Percentiles rank a stretch among this genome's conserved stretches.
Evolutionary conservation across 2,888 invertebrate genomes (phyloP).

Genomic region (Mycalesis mineus): DNA sequence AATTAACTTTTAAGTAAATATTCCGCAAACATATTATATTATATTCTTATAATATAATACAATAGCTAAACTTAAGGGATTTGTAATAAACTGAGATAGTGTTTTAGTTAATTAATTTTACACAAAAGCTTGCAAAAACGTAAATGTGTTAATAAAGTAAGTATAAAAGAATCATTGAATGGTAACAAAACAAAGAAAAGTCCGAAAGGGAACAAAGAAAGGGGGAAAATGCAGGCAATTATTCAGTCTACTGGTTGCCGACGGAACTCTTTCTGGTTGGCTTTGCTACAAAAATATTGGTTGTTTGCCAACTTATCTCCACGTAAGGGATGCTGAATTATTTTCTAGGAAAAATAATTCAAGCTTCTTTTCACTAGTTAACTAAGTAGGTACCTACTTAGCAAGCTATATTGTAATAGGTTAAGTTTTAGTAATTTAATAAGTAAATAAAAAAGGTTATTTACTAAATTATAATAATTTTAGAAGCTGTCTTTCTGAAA

Average conservation of each 20-base stretch:
- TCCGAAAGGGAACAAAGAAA: constrained; percentile 39
- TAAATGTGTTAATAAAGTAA: constrained; percentile 3
- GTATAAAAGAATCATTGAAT: constrained; percentile 14
- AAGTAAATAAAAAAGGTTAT: neutral
- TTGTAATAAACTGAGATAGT: neutral
- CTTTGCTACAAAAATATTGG: constrained; percentile 23
- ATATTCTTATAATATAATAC: too few relatives aligned
- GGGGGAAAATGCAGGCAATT: constrained; percentile 30
- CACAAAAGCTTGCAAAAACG: neutral
- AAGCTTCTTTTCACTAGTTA: neutral
- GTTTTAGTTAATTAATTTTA: constrained; percentile 3
- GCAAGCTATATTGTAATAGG: too few relatives aligned
- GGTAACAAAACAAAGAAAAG: constrained; percentile 24
- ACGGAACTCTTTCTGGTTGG: constrained; percentile 26
- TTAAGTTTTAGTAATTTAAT: too few relatives aligned
- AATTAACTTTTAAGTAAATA: too few relatives aligned
- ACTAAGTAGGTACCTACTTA: neutral
- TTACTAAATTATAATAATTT: too few relatives aligned
- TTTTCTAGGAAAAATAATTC: neutral
- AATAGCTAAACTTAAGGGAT: too few relatives aligned
- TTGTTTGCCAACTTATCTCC: constrained; percentile 16
- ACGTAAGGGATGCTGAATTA: constrained; percentile 6
- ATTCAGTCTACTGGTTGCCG: constrained; percentile 35
- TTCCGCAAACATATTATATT: too few relatives aligned
- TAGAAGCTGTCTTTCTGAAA: too few relatives aligned